Percentiles rank a stretch among this genome's conserved stretches.
These are phyloP conservation scores for Phoenicopterus ruber DNA, from an alignment of 2,113 vertebrate species.

Conservation along the genomic window DNA sequence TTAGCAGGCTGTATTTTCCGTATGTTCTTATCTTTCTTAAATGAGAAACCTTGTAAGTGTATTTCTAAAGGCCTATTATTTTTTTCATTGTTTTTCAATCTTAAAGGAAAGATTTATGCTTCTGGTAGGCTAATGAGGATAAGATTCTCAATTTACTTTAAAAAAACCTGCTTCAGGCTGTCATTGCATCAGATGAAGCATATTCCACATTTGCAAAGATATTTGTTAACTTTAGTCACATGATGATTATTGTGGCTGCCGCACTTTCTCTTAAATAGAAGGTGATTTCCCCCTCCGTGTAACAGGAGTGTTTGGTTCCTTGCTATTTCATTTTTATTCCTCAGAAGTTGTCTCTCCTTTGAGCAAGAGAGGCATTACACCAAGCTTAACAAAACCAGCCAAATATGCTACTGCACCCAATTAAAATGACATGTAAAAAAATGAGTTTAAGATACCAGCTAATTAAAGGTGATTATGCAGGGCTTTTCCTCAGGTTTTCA, in stretches of 20 bases:
- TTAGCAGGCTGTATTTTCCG: slow-evolving; percentile 1
- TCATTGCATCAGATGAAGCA: not conserved
- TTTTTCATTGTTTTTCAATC: not conserved
- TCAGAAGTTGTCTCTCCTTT: not conserved
- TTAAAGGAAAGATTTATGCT: not conserved
- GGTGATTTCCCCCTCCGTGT: not conserved
- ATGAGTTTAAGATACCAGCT: not conserved
- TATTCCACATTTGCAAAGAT: not conserved
- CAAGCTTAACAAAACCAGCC: not conserved
- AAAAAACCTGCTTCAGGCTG: not conserved
- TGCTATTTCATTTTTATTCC: not conserved
- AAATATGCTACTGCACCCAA: not conserved
- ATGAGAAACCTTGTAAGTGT: not conserved
- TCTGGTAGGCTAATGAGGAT: not conserved
- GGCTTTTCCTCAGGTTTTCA: not conserved
- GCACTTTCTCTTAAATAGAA: not conserved
- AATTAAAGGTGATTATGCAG: not conserved
- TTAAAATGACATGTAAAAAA: not conserved
- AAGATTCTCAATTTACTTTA: not conserved
- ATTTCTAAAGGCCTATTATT: not conserved
- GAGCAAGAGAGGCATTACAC: not conserved
- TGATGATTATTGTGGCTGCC: not conserved
- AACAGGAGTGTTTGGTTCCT: not conserved
- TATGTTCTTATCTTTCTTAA: not conserved
- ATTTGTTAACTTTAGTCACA: not conserved